A percentile compares a stretch with the other conserved stretches of the same genome.
phyloP scores from a whole-genome alignment of 2,113 vertebrate genomes.

The Melanocharis versteri region DNA sequence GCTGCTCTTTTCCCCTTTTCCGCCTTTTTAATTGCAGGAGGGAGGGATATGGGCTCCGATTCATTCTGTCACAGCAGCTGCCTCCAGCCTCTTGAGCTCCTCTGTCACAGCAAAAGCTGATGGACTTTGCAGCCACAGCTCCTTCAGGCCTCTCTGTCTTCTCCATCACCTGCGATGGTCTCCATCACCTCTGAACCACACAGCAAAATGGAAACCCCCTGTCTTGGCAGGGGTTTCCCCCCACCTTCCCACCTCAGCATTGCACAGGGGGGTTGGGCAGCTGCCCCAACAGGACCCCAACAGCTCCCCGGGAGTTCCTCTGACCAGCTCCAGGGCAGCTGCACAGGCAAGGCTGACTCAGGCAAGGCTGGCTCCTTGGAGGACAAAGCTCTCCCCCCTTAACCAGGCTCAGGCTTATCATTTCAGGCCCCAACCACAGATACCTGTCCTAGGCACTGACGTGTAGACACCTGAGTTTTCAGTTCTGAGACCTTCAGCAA shows the following conservation, averaged over 20 bases:
- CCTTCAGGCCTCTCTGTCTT: neutral
- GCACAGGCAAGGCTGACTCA: neutral
- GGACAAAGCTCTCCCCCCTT: neutral
- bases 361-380: neutral
- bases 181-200: neutral
- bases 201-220: neutral
- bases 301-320: neutral
- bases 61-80: neutral
- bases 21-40: neutral
- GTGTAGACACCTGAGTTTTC: neutral
- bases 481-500: neutral
- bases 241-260: neutral
- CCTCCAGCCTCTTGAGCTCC: neutral
- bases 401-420: neutral
- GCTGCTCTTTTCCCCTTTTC: slow-evolving; percentile 23
- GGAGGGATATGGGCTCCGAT: neutral
- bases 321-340: neutral
- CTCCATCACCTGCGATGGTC: neutral
- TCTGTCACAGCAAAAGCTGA: neutral
- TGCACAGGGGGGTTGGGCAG: neutral
- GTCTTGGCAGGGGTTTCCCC: neutral
- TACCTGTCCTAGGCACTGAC: fast-evolving
- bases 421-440: neutral
- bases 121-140: neutral
- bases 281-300: neutral